These are phyloP conservation scores for Larimichthys crocea DNA, from an alignment of 2,113 vertebrate species.

Conservation along the genomic window DNA sequence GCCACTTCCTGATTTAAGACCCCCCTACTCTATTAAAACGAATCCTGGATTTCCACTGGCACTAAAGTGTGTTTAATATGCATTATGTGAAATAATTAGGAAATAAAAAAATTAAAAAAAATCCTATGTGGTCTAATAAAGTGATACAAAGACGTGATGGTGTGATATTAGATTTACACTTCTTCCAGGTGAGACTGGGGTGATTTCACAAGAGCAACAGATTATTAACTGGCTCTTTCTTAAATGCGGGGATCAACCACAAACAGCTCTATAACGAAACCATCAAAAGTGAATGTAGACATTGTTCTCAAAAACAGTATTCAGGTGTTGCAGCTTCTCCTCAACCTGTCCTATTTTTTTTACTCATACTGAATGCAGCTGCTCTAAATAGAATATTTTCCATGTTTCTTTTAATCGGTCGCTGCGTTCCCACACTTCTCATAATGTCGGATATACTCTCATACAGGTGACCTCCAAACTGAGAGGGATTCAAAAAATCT, in stretches of 20 bases:
- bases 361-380: conserved; percentile 3
- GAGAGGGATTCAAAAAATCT: conserved; percentile 37
- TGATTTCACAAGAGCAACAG: background rate
- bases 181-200: background rate
- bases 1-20: conserved; percentile 72
- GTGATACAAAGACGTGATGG: conserved; percentile 24
- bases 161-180: conserved; percentile 26
- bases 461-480: conserved; percentile 52
- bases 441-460: conserved; percentile 47
- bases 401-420: conserved; percentile 1
- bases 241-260: background rate
- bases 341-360: conserved; percentile 1
- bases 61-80: conserved; percentile 68
- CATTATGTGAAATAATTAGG: conserved; percentile 52
- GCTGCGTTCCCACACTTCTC: conserved; percentile 27
- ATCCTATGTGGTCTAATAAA: conserved; percentile 34
- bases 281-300: background rate
- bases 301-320: conserved; percentile 10
- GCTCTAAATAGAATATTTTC: conserved; percentile 15
- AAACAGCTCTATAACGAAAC: background rate
- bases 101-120: conserved; percentile 56
- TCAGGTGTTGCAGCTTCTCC: background rate
- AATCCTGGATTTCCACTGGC: conserved; percentile 46
- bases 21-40: conserved; percentile 65
- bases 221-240: background rate